Conservation (phyloP, 2,888 invertebrate genomes). For the Molanna angustata region DNA sequence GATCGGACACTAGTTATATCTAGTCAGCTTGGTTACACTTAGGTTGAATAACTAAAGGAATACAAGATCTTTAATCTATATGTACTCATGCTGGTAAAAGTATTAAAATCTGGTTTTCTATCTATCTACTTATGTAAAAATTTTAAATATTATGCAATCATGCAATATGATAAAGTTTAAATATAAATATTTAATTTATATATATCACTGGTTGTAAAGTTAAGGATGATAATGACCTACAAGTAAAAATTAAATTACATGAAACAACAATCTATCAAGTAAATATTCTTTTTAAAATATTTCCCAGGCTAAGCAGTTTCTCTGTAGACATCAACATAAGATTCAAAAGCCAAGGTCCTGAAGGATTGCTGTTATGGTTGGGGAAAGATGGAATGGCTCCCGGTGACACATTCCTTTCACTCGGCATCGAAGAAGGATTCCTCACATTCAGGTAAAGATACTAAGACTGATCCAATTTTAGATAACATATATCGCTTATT, state of each 20-base stretch:
- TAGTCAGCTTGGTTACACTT: too few relatives aligned
- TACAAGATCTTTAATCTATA: too few relatives aligned
- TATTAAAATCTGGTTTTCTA: constrained; percentile 5
- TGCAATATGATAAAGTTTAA: too few relatives aligned
- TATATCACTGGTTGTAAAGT: too few relatives aligned
- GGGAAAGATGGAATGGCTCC: constrained; percentile 63
- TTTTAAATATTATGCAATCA: too few relatives aligned
- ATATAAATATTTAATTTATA: too few relatives aligned
- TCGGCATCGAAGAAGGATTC: constrained; percentile 79
- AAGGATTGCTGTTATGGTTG: constrained; percentile 83
- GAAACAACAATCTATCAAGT: too few relatives aligned
- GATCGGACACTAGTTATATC: too few relatives aligned
- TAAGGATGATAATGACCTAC: too few relatives aligned
- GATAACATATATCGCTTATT: too few relatives aligned
- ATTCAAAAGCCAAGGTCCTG: constrained; percentile 68
- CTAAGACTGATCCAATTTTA: background rate
- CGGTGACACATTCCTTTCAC: constrained; percentile 75
- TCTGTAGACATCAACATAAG: constrained; percentile 86
- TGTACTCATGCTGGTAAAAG: constrained; percentile 8
- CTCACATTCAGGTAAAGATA: constrained; percentile 56
- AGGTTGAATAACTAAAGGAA: too few relatives aligned
- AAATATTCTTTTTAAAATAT: constrained; percentile 8
- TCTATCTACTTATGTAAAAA: background rate
- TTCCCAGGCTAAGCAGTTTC: constrained; percentile 71
- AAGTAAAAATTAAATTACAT: too few relatives aligned